These are phyloP conservation scores for Scalopus aquaticus DNA, from an alignment of 2,113 vertebrate genomes.

Conservation along the genomic window DNA sequence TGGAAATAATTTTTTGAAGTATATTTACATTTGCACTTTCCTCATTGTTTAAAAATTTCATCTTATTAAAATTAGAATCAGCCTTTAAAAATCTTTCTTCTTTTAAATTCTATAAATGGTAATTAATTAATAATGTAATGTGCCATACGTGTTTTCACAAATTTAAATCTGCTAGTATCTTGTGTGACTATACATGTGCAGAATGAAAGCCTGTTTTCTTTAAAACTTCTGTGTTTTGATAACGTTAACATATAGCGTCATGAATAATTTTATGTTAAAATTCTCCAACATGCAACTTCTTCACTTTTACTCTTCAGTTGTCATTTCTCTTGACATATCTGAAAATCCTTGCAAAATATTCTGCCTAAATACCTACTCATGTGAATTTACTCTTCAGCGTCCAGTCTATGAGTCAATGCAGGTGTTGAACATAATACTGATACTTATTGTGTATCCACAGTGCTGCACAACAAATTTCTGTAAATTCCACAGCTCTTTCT, in stretches of 20 bases:
- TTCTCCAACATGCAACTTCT: not conserved
- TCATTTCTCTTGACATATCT: constrained; percentile 7
- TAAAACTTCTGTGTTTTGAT: not conserved
- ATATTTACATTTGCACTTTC: not conserved
- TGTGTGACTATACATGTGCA: not conserved
- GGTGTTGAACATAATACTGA: not conserved
- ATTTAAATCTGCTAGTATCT: not conserved
- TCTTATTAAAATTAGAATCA: not conserved
- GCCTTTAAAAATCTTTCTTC: not conserved
- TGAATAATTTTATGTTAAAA: not conserved
- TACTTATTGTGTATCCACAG: not conserved
- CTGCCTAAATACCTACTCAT: not conserved
- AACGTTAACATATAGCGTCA: not conserved
- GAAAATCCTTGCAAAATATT: not conserved
- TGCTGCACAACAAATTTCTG: not conserved
- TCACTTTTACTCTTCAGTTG: not conserved
- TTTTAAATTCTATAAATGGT: not conserved
- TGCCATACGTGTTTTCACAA: not conserved
- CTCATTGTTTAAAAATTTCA: not conserved
- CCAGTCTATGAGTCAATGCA: not conserved
- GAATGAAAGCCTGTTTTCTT: not conserved
- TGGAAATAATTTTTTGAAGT: not conserved
- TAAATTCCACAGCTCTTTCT: not conserved
- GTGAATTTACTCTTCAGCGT: not conserved
- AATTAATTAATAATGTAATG: not conserved